A percentile compares a stretch with the other conserved stretches of the same genome.
These are phyloP conservation scores for Uropetala carovei DNA, from an alignment of 2,888 invertebrate genomes.

Conservation along the genomic window DNA sequence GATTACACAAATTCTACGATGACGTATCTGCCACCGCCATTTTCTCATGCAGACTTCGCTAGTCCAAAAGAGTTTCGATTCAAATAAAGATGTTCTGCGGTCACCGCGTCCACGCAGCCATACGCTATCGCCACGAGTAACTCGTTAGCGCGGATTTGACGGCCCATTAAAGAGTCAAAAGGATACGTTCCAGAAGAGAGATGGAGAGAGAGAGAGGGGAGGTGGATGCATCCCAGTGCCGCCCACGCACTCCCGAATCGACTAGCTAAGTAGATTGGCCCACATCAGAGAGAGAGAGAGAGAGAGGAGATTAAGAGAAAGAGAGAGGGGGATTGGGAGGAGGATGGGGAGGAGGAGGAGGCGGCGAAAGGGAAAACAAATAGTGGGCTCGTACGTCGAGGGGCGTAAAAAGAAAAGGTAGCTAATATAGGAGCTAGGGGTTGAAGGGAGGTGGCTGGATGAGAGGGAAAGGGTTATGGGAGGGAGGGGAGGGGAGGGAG, in stretches of 20 bases:
- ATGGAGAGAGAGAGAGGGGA: neutral
- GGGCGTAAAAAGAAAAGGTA: too few relatives aligned
- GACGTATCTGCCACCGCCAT: too few relatives aligned
- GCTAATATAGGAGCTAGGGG: too few relatives aligned
- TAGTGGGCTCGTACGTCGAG: neutral
- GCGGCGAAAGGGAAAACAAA: slow-evolving; percentile 23
- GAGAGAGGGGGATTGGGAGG: too few relatives aligned
- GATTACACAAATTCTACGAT: too few relatives aligned
- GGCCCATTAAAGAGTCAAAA: neutral
- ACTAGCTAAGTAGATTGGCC: too few relatives aligned
- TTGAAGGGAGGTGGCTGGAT: neutral
- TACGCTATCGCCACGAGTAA: neutral
- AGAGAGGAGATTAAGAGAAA: too few relatives aligned
- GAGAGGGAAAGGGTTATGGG: neutral
- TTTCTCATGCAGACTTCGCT: neutral
- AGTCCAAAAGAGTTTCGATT: neutral
- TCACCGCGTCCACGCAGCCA: neutral
- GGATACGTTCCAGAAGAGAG: neutral
- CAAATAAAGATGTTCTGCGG: neutral
- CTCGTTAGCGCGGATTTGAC: neutral
- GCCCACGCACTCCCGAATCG: too few relatives aligned
- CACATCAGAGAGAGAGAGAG: too few relatives aligned
- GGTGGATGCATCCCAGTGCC: neutral
- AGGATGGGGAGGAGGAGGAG: neutral
- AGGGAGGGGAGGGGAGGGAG: neutral